Evolutionary conservation across 2,113 vertebrate species (phyloP).

Genomic region (Trogon melanurus): DNA sequence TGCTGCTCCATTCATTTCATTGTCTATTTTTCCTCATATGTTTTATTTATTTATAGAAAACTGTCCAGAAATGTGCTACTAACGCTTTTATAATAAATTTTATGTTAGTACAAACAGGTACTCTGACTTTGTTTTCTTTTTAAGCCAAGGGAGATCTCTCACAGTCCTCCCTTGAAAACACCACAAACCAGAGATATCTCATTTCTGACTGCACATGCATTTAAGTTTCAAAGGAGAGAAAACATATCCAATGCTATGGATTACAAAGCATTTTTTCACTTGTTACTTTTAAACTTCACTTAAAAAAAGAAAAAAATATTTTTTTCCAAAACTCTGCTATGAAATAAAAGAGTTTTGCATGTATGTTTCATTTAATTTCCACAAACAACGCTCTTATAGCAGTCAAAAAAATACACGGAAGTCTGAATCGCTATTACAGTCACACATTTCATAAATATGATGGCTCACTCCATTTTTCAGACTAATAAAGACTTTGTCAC

Average conservation of each 20-base stretch:
- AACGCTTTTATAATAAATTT: background rate
- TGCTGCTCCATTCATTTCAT: background rate
- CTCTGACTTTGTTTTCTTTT: background rate
- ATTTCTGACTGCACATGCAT: background rate
- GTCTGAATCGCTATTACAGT: background rate
- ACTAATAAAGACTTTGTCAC: background rate
- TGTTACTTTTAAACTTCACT: background rate
- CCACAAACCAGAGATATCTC: background rate
- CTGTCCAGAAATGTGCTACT: background rate
- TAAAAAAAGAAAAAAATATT: background rate
- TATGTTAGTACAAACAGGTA: background rate
- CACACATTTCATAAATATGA: background rate
- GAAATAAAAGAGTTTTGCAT: background rate
- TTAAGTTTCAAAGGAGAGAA: background rate
- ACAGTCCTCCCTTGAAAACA: background rate
- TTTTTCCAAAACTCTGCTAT: background rate
- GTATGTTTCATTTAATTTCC: background rate
- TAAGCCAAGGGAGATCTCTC: background rate
- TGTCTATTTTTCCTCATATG: background rate
- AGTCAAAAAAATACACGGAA: background rate
- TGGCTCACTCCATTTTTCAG: background rate
- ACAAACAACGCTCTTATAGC: background rate
- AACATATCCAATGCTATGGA: background rate
- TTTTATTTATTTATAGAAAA: background rate
- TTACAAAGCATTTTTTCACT: background rate